Base-by-base conservation (phyloP, 2,797 vertebrate species). In the Etheostoma perlongum region DNA sequence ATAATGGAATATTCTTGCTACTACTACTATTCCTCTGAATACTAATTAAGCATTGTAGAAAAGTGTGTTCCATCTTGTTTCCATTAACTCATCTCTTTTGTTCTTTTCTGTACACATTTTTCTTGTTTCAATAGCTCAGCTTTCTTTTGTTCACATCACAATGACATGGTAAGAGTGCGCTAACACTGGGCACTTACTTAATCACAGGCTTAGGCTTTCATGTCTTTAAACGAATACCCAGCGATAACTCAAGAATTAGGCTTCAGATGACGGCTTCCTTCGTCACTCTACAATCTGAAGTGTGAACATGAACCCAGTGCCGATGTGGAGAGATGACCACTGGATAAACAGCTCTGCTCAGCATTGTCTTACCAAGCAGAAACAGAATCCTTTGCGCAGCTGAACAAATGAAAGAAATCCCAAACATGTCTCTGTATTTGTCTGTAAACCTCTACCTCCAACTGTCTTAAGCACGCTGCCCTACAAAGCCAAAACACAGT, bases 81-180 rank as follows among this genome's bases (percentile, higher is more conserved):
- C 69, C 77, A 78, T 83, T 86, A 85, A 85, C 72, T 72, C 23
- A 47, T 66, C 75, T 83, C 63, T 76, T 90, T 86, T 82, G 73
- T 89, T 88, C 77, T 78, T 78, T 72, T 76, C 47, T 81, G 67
- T 71, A 68, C 77, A 82, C 73, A 74, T 83, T 81, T 72, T 88
- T 84, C 71, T 81, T 69, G 77, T 89, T 85, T 89, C 57, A 83
- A 76, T 57, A 55, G 78, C 78, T 74, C 70, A 25, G 30, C 79
- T 83, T 83, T 67, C 83, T 82, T 88, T 89, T 90, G 84, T 90
- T 87, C 77, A 66, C 81, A 74, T 86, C 82, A 82, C 80, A 84
- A 76, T 80, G 81, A 82, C 74, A 84, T 69, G 67, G 75, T 82
- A 53, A 75, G 68, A 83, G 84, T 67, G 78, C n/a, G 49, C 73